Evolutionary conservation across 2,113 vertebrate genomes (phyloP).

Genomic region (Notechis scutatus): DNA sequence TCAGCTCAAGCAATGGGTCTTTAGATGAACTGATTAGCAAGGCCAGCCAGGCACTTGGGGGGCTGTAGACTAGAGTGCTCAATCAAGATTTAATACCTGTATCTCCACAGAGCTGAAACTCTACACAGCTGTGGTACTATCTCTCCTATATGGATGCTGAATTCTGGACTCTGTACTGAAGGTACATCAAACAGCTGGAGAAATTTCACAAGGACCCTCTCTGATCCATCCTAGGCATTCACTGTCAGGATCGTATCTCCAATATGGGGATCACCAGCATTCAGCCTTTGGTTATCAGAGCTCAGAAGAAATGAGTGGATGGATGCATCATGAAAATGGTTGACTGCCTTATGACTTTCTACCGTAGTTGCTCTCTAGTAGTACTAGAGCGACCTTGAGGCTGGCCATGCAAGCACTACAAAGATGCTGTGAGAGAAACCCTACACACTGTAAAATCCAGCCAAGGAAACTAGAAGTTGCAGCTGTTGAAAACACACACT

Average conservation of each 20-base stretch:
- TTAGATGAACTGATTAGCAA: neutral
- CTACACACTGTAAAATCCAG: neutral
- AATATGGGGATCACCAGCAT: neutral
- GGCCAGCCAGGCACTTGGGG: neutral
- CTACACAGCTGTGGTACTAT: neutral
- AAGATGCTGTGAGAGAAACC: neutral
- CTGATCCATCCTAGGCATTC: neutral
- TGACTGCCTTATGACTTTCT: neutral
- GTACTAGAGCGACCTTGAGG: neutral
- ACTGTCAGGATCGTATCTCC: neutral
- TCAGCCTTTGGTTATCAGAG: neutral
- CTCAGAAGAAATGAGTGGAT: neutral
- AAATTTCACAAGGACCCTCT: neutral
- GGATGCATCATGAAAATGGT: neutral
- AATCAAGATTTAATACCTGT: neutral
- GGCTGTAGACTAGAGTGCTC: neutral
- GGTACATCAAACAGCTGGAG: neutral
- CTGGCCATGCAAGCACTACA: neutral
- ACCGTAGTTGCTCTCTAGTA: neutral
- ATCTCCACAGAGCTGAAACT: neutral
- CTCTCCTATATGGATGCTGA: neutral
- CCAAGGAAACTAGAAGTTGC: neutral
- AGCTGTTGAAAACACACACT: neutral
- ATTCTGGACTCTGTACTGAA: neutral
- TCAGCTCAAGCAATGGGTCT: neutral